A percentile compares a stretch with the other conserved stretches of the same genome.
phyloP scores from a whole-genome alignment of 2,797 vertebrate genomes.

The Diplodus sargus region DNA sequence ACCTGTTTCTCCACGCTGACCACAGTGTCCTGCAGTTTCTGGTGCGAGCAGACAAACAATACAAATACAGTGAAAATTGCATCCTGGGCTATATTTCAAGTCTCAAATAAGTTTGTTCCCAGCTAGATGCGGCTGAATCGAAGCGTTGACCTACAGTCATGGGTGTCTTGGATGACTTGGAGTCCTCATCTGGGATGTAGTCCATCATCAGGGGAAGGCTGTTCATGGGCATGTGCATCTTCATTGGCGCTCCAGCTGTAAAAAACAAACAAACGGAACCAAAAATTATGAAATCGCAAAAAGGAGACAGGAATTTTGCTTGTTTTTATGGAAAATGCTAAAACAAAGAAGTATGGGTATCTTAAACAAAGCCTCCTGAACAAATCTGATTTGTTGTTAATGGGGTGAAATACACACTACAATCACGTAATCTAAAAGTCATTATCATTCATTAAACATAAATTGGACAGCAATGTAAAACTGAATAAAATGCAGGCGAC shows the following conservation, averaged over 20 bases:
- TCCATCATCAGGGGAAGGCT: slow-evolving; percentile 78
- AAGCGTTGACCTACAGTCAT: slow-evolving; percentile 60
- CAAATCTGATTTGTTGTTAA: background rate
- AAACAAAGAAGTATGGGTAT: background rate
- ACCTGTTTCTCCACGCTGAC: slow-evolving; percentile 86
- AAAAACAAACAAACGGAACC: slow-evolving; percentile 1
- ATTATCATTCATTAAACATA: background rate
- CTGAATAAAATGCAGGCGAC: background rate
- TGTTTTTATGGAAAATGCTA: slow-evolving; percentile 2
- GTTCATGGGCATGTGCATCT: slow-evolving; percentile 80
- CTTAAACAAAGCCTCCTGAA: background rate
- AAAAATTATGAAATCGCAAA: background rate
- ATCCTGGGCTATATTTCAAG: background rate
- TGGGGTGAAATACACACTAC: background rate
- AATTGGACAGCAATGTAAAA: background rate
- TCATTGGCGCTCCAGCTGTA: slow-evolving; percentile 46
- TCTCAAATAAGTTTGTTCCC: background rate
- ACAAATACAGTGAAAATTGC: background rate
- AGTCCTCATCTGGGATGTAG: slow-evolving; percentile 7
- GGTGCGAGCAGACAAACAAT: slow-evolving; percentile 10
- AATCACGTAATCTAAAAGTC: background rate
- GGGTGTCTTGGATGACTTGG: slow-evolving; percentile 27
- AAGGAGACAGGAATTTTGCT: too few species aligned
- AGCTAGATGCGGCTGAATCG: background rate
- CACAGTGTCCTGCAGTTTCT: slow-evolving; percentile 73